These are phyloP conservation scores for Typhlichthys subterraneus DNA, from an alignment of 2,797 vertebrate species.

Conservation along the genomic window DNA sequence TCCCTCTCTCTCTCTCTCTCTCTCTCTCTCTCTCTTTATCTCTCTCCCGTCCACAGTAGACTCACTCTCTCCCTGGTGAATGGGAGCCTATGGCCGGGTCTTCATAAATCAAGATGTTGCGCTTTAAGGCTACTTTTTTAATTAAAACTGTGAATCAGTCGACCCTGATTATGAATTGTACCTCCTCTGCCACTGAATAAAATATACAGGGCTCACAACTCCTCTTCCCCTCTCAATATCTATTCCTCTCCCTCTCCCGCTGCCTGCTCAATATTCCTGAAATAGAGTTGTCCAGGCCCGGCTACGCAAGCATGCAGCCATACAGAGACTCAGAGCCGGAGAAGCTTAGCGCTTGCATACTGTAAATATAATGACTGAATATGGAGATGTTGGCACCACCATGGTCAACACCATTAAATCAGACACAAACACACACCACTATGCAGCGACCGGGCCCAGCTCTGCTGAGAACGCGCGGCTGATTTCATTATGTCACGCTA, in stretches of 20 bases:
- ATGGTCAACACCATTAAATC: slow-evolving; percentile 65
- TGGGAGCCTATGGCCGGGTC: slow-evolving; percentile 46
- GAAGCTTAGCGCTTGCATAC: slow-evolving; percentile 66
- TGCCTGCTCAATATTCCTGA: slow-evolving; percentile 45
- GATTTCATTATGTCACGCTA: slow-evolving; percentile 25
- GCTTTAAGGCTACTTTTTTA: slow-evolving; percentile 71
- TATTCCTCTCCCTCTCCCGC: slow-evolving; percentile 23
- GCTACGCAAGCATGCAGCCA: neutral
- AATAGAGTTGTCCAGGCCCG: slow-evolving; percentile 37
- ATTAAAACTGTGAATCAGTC: slow-evolving; percentile 79
- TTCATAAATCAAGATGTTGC: slow-evolving; percentile 75
- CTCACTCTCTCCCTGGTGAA: slow-evolving; percentile 53
- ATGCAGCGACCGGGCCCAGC: slow-evolving; percentile 22
- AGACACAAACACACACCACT: slow-evolving; percentile 34
- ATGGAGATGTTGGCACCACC: slow-evolving; percentile 40
- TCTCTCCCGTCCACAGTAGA: slow-evolving; percentile 25
- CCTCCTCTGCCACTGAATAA: slow-evolving; percentile 68
- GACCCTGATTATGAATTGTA: slow-evolving; percentile 75
- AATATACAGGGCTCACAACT: slow-evolving; percentile 60
- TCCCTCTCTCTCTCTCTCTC: neutral
- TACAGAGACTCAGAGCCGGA: slow-evolving; percentile 25
- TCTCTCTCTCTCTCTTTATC: neutral
- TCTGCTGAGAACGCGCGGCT: slow-evolving; percentile 27
- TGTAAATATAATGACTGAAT: slow-evolving; percentile 66
- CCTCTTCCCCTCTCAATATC: slow-evolving; percentile 20